Percentiles rank a stretch among this genome's conserved stretches.
phyloP scores from a whole-genome alignment of 2,797 vertebrate species.

The Hypotaenidia philippensis region DNA sequence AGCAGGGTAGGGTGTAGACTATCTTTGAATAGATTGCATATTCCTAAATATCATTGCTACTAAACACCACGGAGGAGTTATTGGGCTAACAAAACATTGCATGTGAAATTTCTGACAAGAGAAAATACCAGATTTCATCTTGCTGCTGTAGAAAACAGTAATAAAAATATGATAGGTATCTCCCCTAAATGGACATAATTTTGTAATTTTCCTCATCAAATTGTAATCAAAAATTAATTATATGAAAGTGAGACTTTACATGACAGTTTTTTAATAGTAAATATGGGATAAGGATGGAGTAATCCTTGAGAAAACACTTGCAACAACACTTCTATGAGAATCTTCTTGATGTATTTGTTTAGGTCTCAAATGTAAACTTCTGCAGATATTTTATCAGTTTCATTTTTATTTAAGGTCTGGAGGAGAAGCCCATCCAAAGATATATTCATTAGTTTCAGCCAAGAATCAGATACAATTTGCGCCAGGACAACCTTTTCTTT shows the following conservation, averaged over 20 bases:
- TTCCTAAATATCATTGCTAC: constrained; percentile 4
- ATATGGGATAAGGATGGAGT: neutral
- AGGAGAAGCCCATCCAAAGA: neutral
- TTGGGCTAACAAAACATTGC: neutral
- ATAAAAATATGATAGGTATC: neutral
- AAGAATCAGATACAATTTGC: neutral
- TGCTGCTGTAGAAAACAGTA: neutral
- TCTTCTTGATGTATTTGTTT: neutral
- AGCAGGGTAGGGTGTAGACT: neutral
- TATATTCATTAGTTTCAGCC: neutral
- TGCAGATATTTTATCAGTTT: neutral
- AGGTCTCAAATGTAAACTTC: neutral
- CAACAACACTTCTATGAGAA: neutral
- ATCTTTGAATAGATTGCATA: neutral
- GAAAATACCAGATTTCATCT: neutral
- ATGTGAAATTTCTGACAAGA: neutral
- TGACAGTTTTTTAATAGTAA: constrained; percentile 43
- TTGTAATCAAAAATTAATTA: constrained; percentile 47
- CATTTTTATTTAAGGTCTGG: neutral
- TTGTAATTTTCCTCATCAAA: constrained; percentile 58
- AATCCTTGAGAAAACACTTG: neutral
- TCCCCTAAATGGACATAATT: constrained; percentile 12
- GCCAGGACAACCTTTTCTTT: neutral
- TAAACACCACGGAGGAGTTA: neutral
- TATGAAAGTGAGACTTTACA: neutral